Evolutionary conservation across 2,888 invertebrate genomes (phyloP), one percentile per base, ranked within the genome.

Genomic region (Oithona nana): DNA sequence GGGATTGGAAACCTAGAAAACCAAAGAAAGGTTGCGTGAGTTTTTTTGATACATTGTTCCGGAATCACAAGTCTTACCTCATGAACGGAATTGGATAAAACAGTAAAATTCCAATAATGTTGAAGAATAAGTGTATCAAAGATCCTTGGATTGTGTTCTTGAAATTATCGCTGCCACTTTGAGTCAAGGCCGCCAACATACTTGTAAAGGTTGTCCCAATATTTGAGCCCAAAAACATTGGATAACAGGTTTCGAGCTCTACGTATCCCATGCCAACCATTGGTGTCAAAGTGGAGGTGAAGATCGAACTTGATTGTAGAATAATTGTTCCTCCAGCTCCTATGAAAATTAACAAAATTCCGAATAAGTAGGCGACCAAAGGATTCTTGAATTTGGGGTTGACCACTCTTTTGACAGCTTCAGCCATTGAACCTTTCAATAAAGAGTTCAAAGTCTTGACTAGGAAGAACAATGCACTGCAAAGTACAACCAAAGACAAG

Each of bases 251-350:
- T 57, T 78, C 77, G 24, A 80, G 68, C 2, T 70, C 69, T 49
- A 78, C 72, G n/a, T 77, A 72, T 3, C 77, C 78, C 4, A 78
- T 70, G 8, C 79, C 79, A 13, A 79, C 79, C 28, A 79, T 69
- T 1, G 79, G 79, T 1, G 79, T 79, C 22, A 79, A 69, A 1
- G 78, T 75, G 1, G 79, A 79, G 0, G 79, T 79, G 69, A 79
- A 79, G 22, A 79, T 75, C n/a, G 76, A 77, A 65, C 75, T 75
- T 56, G 77, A 77, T 71, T 79, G 79, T 0, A 78, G 76, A 63
- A 80, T 67, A 61, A 80, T 73, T 26, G 79, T 80, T 67, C 79
- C 70, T 0, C 74, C 70, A 4, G 76, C 74, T 2, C 78, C 79
- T 11, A 78, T 71, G 0, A 76, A 62, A 64, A 79, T 75, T n/a